These are phyloP conservation scores for Patella pellucida DNA, from an alignment of 2,888 invertebrate species.

Conservation along the genomic window DNA sequence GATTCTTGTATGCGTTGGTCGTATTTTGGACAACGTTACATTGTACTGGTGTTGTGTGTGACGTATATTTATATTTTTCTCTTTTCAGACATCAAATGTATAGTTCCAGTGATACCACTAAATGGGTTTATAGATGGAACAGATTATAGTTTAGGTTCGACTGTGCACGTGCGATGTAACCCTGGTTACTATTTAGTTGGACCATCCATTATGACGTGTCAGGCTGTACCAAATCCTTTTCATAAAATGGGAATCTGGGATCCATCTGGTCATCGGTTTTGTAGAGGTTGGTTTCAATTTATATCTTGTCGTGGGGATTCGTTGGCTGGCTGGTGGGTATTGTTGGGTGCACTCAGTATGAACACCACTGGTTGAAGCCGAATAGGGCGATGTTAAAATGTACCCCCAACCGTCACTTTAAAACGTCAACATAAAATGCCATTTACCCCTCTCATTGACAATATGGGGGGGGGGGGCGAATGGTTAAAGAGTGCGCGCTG, in stretches of 20 bases:
- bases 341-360: no score
- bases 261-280: conserved; percentile 20
- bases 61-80: background rate
- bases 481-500: no score
- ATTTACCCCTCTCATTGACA: no score
- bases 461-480: no score
- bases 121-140: conserved; percentile 36
- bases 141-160: conserved; percentile 32
- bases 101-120: conserved; percentile 31
- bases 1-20: background rate
- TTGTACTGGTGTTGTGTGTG: background rate
- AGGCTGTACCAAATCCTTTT: conserved; percentile 30
- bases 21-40: background rate
- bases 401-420: no score
- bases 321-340: no score
- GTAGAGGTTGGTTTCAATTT: conserved; percentile 14
- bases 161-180: conserved; percentile 35
- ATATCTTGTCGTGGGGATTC: no score
- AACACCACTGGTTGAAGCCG: no score
- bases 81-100: conserved; percentile 24
- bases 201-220: conserved; percentile 33
- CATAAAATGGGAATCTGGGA: conserved; percentile 23
- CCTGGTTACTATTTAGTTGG: conserved; percentile 36
- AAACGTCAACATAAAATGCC: no score
- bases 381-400: no score